These are phyloP conservation scores for Aphyosemion australe DNA, from an alignment of 2,113 vertebrate genomes.

Conservation along the genomic window DNA sequence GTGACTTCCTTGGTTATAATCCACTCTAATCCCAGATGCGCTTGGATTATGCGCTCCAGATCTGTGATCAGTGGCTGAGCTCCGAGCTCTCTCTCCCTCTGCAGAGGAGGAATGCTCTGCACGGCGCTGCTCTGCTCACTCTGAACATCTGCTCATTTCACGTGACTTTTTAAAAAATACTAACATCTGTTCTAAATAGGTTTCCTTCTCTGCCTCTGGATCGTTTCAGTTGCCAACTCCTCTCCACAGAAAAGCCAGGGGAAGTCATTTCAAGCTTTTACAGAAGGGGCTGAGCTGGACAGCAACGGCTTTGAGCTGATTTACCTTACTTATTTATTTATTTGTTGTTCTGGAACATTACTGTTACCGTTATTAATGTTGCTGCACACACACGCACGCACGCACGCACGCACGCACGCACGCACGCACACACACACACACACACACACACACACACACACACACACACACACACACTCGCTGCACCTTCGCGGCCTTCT, in stretches of 20 bases:
- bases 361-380: too few species aligned
- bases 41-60: not conserved
- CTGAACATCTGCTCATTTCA: slow-evolving; percentile 90
- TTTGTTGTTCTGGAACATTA: too few species aligned
- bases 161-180: slow-evolving; percentile 86
- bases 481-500: slow-evolving; percentile 85
- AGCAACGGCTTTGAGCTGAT: too few species aligned
- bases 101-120: too few species aligned
- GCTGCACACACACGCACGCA: too few species aligned
- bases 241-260: slow-evolving; percentile 54
- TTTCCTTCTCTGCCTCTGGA: slow-evolving; percentile 88
- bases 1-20: slow-evolving; percentile 17
- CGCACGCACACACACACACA: too few species aligned
- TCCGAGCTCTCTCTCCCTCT: slow-evolving; percentile 61
- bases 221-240: slow-evolving; percentile 83
- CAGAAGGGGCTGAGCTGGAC: slow-evolving; percentile 3
- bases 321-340: too few species aligned
- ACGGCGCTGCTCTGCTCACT: slow-evolving; percentile 61
- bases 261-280: slow-evolving; percentile 39
- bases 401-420: too few species aligned
- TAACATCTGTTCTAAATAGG: slow-evolving; percentile 93
- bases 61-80: not conserved
- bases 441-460: not conserved
- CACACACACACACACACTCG: slow-evolving; percentile 5
- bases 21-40: slow-evolving; percentile 30